phyloP scores from a whole-genome alignment of 2,888 invertebrate genomes.

The Blastobasis adustella region DNA sequence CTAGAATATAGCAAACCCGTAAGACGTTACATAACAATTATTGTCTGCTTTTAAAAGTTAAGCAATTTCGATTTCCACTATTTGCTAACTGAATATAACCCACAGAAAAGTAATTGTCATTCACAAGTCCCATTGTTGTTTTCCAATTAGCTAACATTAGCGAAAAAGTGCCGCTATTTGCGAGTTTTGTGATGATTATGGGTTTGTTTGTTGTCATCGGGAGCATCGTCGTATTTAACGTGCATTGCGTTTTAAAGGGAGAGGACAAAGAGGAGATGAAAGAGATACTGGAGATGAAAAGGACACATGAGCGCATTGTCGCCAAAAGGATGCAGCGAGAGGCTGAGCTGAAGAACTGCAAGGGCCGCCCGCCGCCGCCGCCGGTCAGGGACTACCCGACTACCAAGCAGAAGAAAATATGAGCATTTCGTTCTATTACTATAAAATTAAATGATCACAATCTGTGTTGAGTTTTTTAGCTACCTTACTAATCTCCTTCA shows the following conservation, averaged over 20 bases:
- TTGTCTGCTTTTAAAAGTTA: too few species aligned
- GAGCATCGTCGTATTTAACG: neutral
- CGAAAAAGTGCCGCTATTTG: too few species aligned
- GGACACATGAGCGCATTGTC: slow-evolving; percentile 86
- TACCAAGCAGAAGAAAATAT: slow-evolving; percentile 29
- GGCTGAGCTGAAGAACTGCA: slow-evolving; percentile 34
- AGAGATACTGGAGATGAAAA: slow-evolving; percentile 92
- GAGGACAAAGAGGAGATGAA: slow-evolving; percentile 96
- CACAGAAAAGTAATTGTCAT: too few species aligned
- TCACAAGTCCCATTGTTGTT: too few species aligned
- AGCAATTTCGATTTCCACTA: too few species aligned
- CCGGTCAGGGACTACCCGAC: slow-evolving; percentile 45
- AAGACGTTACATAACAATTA: too few species aligned
- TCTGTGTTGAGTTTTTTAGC: neutral
- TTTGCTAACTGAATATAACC: too few species aligned
- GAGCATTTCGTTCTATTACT: neutral
- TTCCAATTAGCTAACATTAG: too few species aligned
- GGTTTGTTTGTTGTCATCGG: too few species aligned
- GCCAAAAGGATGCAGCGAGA: slow-evolving; percentile 76
- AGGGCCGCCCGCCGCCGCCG: slow-evolving; percentile 27
- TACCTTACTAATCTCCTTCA: too few species aligned
- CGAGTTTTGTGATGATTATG: too few species aligned
- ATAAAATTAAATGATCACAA: neutral
- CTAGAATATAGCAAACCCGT: too few species aligned
- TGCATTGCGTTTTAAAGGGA: slow-evolving; percentile 73